Conservation (phyloP, 2,113 vertebrate genomes). For the Odocoileus virginianus region DNA sequence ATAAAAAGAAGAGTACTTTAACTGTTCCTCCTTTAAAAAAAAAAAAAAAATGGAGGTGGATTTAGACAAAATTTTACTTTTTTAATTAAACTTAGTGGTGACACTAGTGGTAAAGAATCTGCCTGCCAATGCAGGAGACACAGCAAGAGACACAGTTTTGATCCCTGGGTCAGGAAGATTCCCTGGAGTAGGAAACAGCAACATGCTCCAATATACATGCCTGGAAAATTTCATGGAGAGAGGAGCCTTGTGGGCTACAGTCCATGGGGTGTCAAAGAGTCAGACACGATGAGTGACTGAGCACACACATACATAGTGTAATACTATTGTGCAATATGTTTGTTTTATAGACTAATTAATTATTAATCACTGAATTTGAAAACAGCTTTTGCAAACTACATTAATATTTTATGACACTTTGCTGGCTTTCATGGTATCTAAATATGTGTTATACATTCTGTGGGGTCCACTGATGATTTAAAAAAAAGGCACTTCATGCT, state of each 20-base stretch:
- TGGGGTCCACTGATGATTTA: slow-evolving; percentile 58
- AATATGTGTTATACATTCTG: slow-evolving; percentile 46
- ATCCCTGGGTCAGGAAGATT: not conserved
- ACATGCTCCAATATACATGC: not conserved
- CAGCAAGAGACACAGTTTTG: not conserved
- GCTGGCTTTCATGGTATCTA: slow-evolving; percentile 69
- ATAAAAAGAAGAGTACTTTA: not conserved
- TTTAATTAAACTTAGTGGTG: slow-evolving; percentile 14
- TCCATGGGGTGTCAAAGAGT: not conserved
- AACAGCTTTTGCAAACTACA: slow-evolving; percentile 73
- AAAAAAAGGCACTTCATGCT: not conserved
- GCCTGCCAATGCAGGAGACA: not conserved
- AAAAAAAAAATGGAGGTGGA: not conserved
- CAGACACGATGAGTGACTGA: not conserved
- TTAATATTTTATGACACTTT: slow-evolving; percentile 79
- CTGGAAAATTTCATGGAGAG: not conserved
- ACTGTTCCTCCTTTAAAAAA: not conserved
- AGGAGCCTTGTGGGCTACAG: not conserved
- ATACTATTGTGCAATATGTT: slow-evolving; percentile 65
- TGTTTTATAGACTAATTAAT: slow-evolving; percentile 79
- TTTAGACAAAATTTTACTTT: slow-evolving; percentile 40
- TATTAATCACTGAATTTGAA: slow-evolving; percentile 80
- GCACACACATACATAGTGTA: not conserved
- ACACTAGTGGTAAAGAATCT: not conserved
- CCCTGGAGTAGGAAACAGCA: not conserved